A percentile compares a stretch with the other conserved stretches of the same genome.
Conservation (phyloP, 2,113 vertebrate genomes). For the Trematocara marginatum region DNA sequence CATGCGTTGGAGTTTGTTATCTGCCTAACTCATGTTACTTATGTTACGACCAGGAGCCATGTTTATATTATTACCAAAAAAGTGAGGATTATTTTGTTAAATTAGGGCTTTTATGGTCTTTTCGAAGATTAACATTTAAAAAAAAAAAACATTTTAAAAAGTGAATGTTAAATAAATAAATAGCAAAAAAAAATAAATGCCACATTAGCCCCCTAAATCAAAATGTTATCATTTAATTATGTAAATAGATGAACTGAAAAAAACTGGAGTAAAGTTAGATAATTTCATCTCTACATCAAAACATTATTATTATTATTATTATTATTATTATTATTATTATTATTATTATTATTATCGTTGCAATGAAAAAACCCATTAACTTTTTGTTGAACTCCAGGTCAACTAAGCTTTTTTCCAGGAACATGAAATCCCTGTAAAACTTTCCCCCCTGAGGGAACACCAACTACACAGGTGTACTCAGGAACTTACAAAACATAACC, state of each 20-base stretch:
- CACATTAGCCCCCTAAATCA: not conserved
- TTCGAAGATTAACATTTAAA: not conserved
- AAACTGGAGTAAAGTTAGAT: not conserved
- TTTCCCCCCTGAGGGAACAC: rapidly evolving
- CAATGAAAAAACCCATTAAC: not conserved
- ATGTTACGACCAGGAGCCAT: not conserved
- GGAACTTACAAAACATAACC: not conserved
- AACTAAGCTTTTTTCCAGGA: not conserved
- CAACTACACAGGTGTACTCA: not conserved
- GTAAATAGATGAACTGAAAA: not conserved
- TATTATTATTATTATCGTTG: rapidly evolving
- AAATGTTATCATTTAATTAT: not conserved
- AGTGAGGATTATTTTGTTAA: not conserved
- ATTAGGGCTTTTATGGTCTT: not conserved
- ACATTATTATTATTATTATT: not conserved
- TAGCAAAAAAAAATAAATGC: rapidly evolving
- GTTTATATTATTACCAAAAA: not conserved
- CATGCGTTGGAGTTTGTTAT: not conserved
- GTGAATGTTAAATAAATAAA: rapidly evolving
- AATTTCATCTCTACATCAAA: not conserved
- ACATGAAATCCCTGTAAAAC: not conserved
- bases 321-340: not conserved
- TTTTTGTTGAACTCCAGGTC: not conserved
- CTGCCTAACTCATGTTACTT: not conserved
- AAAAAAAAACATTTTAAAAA: rapidly evolving